Evolutionary conservation across 2,113 vertebrate genomes (phyloP), one percentile per base, ranked within the genome.

Genomic region (Hypanus sabinus): DNA sequence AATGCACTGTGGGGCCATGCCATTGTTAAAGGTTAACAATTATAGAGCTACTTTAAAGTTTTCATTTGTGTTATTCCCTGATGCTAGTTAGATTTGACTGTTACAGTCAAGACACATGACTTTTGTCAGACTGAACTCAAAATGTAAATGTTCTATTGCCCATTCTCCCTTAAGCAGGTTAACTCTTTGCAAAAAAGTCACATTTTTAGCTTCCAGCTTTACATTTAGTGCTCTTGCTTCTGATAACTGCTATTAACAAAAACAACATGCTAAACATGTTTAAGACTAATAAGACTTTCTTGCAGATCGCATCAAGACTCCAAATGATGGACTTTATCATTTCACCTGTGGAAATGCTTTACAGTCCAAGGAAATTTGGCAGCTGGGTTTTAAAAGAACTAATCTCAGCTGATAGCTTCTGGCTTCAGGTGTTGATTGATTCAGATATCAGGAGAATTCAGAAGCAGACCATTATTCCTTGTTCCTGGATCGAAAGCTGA

Each of bases 1-100:
- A 96, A 94, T 94, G 94, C 94, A 96, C 95, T 65, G 68, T 0
- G 94, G 95, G 60, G 10, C 91, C 6, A 90, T 68, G 65, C 2
- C n/a, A 65, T 68, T 90, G 91, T 93, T 93, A 55, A 93, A 93
- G 91, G 91, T 71, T 93, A 93, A 93, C 91, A 93, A 93, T 73
- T 75, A 55, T 46, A 46, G 68, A 93, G 70, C 33, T 93, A 55
- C 46, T 71, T 93, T 73, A 93, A 93, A 93, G 91, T 93, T 75
- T 93, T 75, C 65, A 93, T 93, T 93, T 55, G 20, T 71, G 73
- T 73, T 55, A 75, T 93, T 73, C 68, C 68, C 62, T 73, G 91
- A 93, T 46, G 22, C 18, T 24, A 38, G 20, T 55, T 71, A 93
- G 38, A 93, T 55, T 55, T 46, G 68, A 93, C 65, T 38, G 22